phyloP scores from a whole-genome alignment of 2,113 vertebrate genomes.

The Tympanuchus pallidicinctus region DNA sequence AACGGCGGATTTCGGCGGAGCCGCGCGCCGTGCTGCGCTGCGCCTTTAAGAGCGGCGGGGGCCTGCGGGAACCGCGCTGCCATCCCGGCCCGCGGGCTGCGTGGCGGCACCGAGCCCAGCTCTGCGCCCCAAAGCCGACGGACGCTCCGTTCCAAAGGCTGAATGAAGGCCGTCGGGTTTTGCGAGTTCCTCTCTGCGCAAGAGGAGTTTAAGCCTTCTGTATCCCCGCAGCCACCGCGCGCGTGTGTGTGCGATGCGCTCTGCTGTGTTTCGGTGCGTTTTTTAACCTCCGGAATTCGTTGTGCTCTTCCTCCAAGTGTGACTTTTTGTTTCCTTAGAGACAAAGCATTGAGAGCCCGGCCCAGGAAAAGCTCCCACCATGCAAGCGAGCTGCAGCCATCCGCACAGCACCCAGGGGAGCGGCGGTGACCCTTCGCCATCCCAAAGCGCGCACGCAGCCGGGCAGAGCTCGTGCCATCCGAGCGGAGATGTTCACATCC shows the following conservation, averaged over 20 bases:
- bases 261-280: neutral
- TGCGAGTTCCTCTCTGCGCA: neutral
- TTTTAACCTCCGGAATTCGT: neutral
- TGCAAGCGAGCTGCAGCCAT: slow-evolving; percentile 85
- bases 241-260: too few species aligned
- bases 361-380: slow-evolving; percentile 75
- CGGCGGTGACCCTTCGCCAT: slow-evolving; percentile 59
- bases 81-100: too few species aligned
- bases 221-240: neutral
- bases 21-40: too few species aligned
- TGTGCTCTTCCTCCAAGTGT: neutral
- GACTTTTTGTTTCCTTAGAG: slow-evolving; percentile 40
- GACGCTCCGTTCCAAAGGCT: neutral
- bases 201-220: neutral
- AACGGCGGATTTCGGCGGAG: too few species aligned
- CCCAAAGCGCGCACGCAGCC: slow-evolving; percentile 74
- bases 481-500: slow-evolving; percentile 80
- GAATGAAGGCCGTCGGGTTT: neutral
- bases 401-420: slow-evolving; percentile 70
- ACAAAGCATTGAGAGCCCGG: slow-evolving; percentile 67
- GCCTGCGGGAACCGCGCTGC: too few species aligned
- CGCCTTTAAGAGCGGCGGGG: too few species aligned
- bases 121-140: too few species aligned
- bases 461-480: slow-evolving; percentile 69
- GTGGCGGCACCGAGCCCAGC: too few species aligned